Evolutionary conservation across 2,888 invertebrate genomes (phyloP).

Genomic region (Amiota minor): DNA sequence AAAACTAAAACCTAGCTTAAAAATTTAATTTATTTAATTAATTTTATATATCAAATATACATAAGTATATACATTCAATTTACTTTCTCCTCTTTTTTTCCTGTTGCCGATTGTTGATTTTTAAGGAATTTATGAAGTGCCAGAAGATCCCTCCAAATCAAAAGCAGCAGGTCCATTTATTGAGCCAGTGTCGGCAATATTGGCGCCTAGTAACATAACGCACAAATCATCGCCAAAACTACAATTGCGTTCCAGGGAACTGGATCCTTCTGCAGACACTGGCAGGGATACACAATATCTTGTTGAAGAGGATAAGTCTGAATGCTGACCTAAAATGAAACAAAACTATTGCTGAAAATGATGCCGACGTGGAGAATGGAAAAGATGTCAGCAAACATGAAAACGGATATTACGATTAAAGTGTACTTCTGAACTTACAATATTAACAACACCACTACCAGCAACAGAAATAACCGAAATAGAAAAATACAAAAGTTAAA

Average conservation of each 20-base stretch:
- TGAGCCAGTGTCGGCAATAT: conserved; percentile 81
- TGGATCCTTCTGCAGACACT: conserved; percentile 89
- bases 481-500: neutral
- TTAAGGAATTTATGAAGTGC: conserved; percentile 86
- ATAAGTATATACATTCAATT: neutral
- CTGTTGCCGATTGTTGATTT: neutral
- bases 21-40: too few species aligned
- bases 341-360: conserved; percentile 36
- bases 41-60: neutral
- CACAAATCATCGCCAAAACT: conserved; percentile 84
- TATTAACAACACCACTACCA: neutral
- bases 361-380: neutral
- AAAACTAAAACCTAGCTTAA: too few species aligned
- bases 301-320: conserved; percentile 88
- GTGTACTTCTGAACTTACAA: too few species aligned
- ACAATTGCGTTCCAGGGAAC: conserved; percentile 82
- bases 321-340: conserved; percentile 74
- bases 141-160: conserved; percentile 81
- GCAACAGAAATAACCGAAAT: neutral
- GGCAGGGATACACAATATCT: conserved; percentile 93
- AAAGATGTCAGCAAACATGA: too few species aligned
- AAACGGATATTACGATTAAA: too few species aligned
- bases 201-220: conserved; percentile 87
- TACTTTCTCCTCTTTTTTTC: neutral
- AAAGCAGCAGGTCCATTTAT: conserved; percentile 77